Base-by-base conservation (phyloP, 1,140 invertebrate species). In the Drosophila lacteicornis region DNA sequence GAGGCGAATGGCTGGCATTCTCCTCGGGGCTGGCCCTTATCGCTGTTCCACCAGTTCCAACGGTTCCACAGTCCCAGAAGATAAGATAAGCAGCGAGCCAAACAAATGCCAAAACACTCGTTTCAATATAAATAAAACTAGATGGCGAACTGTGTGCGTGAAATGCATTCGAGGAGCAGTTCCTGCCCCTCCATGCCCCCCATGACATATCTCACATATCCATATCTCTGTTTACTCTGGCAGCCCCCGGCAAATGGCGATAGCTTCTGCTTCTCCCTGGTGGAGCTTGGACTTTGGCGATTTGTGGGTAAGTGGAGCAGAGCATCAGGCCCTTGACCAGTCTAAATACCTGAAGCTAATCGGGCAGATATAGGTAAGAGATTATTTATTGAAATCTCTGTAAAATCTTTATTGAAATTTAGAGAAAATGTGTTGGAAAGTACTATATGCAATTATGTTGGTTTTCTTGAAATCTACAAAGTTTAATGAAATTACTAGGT, bases 21-120 rank as follows among this genome's bases (percentile, higher is more conserved):
- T 43, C 38, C 27, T 40, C 40, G 50, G 40, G 12, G 13, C 33
- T 8, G 13, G 7, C 46, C 12, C 79, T 81, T 81, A 81, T 81
- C 79, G 57, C 40, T 25, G 7, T 62, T 66, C 57, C 56, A 65
- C 40, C 61, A 17, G 1, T 60, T 65, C 55, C 57, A 66, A 25
- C 15, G 42, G 57, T 65, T 61, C 57, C 62, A 60, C 62, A 65
- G 55, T 65, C 49, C 17, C 46, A 43, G 49, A 17, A 46, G 79
- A 81, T 81, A 81, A 81, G 79, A 81, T 81, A 80, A 80, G 38
- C n/a, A 13, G 25, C 38, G 62, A 51, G 46, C 62, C 62, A 66
- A 66, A 66, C 62, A 66, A 66, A 66, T 66, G 62, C 38, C 40
- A 45, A 62, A 43, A 30, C 56, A 43, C 15, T 45, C 38, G 38